A percentile compares a stretch with the other conserved stretches of the same genome.
These are phyloP conservation scores for Uria aalge DNA, from an alignment of 2,113 vertebrate species.

Conservation along the genomic window DNA sequence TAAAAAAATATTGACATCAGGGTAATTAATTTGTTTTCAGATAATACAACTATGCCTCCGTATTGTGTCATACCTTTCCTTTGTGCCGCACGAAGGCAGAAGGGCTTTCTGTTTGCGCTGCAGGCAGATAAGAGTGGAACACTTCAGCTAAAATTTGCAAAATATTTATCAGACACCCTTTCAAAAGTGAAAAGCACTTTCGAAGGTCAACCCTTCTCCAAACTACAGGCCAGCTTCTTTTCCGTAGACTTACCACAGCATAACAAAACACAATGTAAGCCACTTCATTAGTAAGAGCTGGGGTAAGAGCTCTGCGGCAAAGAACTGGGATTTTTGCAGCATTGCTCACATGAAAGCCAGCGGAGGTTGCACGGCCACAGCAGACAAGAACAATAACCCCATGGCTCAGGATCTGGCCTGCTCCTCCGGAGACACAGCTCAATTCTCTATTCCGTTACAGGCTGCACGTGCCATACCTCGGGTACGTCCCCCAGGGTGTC, in stretches of 20 bases:
- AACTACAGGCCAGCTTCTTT: neutral
- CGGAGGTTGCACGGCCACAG: accelerated
- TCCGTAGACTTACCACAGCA: neutral
- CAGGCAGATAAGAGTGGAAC: neutral
- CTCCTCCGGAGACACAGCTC: neutral
- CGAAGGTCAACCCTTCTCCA: neutral
- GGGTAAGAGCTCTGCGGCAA: neutral
- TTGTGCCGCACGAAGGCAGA: neutral
- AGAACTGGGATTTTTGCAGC: neutral
- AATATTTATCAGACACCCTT: neutral
- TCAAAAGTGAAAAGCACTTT: neutral
- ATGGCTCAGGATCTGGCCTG: neutral
- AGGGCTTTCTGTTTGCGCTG: neutral
- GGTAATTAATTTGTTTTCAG: neutral
- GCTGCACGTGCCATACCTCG: neutral
- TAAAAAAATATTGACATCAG: neutral
- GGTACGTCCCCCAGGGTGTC: neutral
- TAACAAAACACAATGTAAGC: neutral
- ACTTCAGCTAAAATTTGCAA: neutral
- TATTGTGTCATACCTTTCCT: neutral
- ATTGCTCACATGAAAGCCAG: neutral
- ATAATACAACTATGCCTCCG: neutral
- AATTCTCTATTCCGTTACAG: accelerated
- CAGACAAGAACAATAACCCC: neutral
- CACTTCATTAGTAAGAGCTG: neutral